phyloP scores from a whole-genome alignment of 1,140 invertebrate genomes.

The Pemphigus obesinymphae region DNA sequence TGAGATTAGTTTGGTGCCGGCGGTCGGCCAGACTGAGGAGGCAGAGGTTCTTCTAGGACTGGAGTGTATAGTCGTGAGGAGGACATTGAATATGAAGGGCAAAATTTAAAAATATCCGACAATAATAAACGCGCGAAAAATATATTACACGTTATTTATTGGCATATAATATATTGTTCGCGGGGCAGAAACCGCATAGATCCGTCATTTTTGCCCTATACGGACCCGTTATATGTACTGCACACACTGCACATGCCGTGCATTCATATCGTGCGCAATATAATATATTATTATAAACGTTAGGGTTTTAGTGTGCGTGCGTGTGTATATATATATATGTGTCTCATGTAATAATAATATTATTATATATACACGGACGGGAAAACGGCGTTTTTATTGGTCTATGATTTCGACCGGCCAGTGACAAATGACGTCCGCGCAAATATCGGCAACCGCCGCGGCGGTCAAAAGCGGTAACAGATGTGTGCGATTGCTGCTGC shows the following conservation, averaged over 20 bases:
- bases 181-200: neutral
- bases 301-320: neutral
- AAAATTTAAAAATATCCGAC: too few relatives aligned
- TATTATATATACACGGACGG: neutral
- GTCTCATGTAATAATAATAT: neutral
- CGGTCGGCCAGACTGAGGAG: too few relatives aligned
- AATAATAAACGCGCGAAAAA: too few relatives aligned
- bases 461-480: slow-evolving; percentile 40
- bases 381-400: slow-evolving; percentile 34
- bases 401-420: slow-evolving; percentile 17
- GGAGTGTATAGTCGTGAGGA: too few relatives aligned
- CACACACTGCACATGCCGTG: neutral
- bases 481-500: slow-evolving; percentile 35
- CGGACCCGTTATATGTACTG: neutral
- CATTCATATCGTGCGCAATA: neutral
- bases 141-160: too few relatives aligned
- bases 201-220: neutral
- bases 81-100: too few relatives aligned
- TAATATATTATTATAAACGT: neutral
- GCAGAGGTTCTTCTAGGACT: too few relatives aligned
- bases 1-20: too few relatives aligned
- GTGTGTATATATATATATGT: neutral
- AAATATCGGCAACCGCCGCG: slow-evolving; percentile 37
- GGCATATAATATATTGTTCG: too few relatives aligned
- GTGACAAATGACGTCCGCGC: slow-evolving; percentile 39